Evolutionary conservation across 2,113 vertebrate genomes (phyloP), one percentile per base, ranked within the genome.

Genomic region (Paramisgurnus dabryanus): DNA sequence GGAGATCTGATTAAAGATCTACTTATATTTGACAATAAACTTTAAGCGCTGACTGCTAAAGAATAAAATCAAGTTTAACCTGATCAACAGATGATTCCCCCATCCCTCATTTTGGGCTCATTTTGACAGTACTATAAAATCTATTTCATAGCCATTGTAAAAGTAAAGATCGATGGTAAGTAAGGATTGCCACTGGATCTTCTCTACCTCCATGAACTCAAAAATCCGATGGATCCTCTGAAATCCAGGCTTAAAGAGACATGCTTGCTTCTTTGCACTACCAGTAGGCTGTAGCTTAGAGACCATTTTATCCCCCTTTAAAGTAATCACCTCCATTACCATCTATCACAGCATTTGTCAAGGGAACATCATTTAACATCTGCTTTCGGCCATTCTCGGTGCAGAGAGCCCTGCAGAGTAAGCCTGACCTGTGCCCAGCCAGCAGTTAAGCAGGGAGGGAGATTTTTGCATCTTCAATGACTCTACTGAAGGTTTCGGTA

Each of bases 261-360:
- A 49, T 39, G 43, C 63, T 22, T 71, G 74, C 73, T 4, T 11
- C 50, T 77, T 70, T 58, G 22, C 65, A 50, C 13, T 47, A 60
- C 68, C 69, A 50, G 80, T 75, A 17, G 58, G 64, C 64, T 75
- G 68, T 34, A 64, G 80, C 75, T 80, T 76, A 64, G 80, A 86
- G 82, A 68, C 79, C 78, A 55, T 75, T 85, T 77, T 72, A 85
- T 79, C 71, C 71, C 80, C 70, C 68, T 86, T 86, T 85, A 86
- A 85, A 85, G 81, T 82, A 86, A 88, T 86, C 83, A 81, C 80
- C 67, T 77, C 85, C 80, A 86, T 88, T 85, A 82, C 83, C 83
- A 82, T 88, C 85, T 84, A 81, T 80, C 79, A 84, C 82, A 63
- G 49, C 67, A 78, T 86, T 81, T 78, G 85, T 85, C 85, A 70